A percentile compares a stretch with the other conserved stretches of the same genome.
These are phyloP conservation scores for Nasonovia ribisnigri DNA, from an alignment of 2,888 invertebrate species.

Conservation along the genomic window DNA sequence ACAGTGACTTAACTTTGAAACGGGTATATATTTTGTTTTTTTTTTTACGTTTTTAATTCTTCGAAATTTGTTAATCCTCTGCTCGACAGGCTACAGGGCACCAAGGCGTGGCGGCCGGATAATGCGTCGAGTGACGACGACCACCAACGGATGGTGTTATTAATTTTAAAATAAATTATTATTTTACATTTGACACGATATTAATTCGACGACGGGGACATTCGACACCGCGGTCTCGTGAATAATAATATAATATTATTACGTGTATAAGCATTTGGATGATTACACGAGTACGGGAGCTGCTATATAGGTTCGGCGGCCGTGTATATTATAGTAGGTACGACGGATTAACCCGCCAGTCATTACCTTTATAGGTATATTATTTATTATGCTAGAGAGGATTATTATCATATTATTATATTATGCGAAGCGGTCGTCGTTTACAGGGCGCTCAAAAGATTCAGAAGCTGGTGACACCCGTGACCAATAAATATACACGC, in stretches of 20 bases:
- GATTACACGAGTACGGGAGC: not conserved
- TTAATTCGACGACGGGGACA: not conserved
- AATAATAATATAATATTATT: not conserved
- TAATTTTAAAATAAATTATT: not conserved
- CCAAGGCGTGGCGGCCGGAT: not conserved
- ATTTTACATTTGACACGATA: not conserved
- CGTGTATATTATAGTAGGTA: not conserved
- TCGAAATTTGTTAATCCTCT: not conserved
- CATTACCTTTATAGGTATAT: not conserved
- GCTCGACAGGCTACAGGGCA: not conserved
- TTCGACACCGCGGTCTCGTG: not conserved
- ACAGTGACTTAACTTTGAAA: not conserved
- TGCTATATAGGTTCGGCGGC: not conserved
- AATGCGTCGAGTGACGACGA: not conserved
- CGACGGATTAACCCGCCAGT: not conserved
- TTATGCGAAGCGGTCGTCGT: not conserved
- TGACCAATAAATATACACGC: not conserved
- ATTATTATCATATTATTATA: not conserved
- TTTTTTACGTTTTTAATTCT: constrained; percentile 1
- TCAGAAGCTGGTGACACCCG: not conserved
- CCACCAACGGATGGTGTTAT: not conserved
- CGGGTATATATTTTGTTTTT: constrained; percentile 21
- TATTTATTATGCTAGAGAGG: not conserved
- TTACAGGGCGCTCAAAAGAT: not conserved
- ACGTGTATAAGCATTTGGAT: not conserved